A percentile compares a stretch with the other conserved stretches of the same genome.
phyloP scores from a whole-genome alignment of 1,140 invertebrate genomes.

The Formica exsecta region DNA sequence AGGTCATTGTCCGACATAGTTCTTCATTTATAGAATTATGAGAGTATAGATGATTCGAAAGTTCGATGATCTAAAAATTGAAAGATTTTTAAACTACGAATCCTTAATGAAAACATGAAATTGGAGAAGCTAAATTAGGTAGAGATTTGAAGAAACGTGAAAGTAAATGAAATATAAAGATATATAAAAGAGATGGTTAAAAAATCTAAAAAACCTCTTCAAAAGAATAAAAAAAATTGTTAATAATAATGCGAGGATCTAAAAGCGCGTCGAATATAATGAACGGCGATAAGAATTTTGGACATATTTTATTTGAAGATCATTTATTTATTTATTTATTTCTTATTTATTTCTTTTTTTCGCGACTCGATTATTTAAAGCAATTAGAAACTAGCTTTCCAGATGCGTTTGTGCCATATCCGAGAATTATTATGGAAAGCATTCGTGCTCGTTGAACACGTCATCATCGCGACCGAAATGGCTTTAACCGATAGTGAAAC shows the following conservation, averaged over 20 bases:
- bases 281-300: background rate
- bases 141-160: background rate
- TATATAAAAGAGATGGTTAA: background rate
- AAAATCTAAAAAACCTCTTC: background rate
- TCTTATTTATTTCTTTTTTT: conserved; percentile 22
- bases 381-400: conserved; percentile 61
- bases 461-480: conserved; percentile 73
- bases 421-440: conserved; percentile 70
- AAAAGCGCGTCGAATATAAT: background rate
- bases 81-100: background rate
- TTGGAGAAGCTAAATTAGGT: background rate
- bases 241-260: background rate
- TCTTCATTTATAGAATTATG: background rate
- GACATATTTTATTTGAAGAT: background rate
- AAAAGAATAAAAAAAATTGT: background rate
- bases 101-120: background rate
- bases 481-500: conserved; percentile 72
- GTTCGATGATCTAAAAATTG: background rate
- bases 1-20: background rate
- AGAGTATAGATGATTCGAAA: background rate
- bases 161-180: background rate
- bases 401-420: conserved; percentile 30
- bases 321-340: no score
- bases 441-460: conserved; percentile 68
- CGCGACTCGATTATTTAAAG: background rate